Evolutionary conservation across 2,888 invertebrate genomes (phyloP).

Genomic region (Eudasyphora cyanicolor): DNA sequence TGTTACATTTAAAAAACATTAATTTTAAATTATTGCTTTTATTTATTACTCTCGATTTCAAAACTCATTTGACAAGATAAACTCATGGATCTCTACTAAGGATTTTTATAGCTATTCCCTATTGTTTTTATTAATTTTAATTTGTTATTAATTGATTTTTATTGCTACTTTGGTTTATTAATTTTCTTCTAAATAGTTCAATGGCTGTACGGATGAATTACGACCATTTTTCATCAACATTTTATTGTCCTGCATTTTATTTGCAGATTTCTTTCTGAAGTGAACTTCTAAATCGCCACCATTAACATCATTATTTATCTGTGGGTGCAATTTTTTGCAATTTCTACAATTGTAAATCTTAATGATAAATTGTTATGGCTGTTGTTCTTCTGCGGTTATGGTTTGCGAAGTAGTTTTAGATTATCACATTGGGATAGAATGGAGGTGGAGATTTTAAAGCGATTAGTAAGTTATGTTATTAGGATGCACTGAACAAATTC

Average conservation of each 20-base stretch:
- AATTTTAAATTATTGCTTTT: no score
- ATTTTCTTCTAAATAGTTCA: not conserved
- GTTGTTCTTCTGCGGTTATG: slow-evolving; percentile 42
- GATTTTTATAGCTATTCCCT: not conserved
- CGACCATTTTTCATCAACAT: slow-evolving; percentile 10
- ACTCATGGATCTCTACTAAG: not conserved
- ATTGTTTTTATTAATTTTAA: not conserved
- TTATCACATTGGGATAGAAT: not conserved
- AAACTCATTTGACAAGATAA: no score
- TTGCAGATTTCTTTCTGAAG: slow-evolving; percentile 29
- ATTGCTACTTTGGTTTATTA: not conserved
- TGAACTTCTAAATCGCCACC: not conserved
- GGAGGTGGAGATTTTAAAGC: not conserved
- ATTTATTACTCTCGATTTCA: no score
- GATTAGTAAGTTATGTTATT: not conserved
- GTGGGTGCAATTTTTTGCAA: slow-evolving; percentile 14
- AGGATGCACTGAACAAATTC: no score
- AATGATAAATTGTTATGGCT: slow-evolving; percentile 52
- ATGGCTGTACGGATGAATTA: not conserved
- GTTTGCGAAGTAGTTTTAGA: not conserved
- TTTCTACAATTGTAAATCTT: slow-evolving; percentile 53
- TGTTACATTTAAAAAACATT: no score
- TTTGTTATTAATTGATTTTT: not conserved
- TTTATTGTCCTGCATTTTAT: slow-evolving; percentile 50
- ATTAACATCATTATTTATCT: not conserved